A percentile compares a stretch with the other conserved stretches of the same genome.
phyloP scores from a whole-genome alignment of 2,888 invertebrate species.

The Homarus gammarus region DNA sequence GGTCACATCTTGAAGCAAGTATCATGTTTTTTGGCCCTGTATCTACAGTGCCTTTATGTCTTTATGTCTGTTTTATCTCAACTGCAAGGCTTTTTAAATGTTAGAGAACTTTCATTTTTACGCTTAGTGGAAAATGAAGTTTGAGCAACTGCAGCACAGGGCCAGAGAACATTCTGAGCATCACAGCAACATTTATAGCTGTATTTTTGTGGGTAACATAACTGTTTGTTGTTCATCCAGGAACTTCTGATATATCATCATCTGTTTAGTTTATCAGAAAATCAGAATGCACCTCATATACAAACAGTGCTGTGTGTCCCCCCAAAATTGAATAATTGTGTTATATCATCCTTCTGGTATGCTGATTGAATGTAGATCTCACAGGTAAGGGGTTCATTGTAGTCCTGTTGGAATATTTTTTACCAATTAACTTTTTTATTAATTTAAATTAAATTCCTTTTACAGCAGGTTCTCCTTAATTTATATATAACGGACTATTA shows the following conservation, averaged over 20 bases:
- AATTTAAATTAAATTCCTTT: neutral
- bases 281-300: slow-evolving; percentile 31
- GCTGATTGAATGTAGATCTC: neutral
- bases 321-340: neutral
- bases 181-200: slow-evolving; percentile 48
- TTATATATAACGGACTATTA: slow-evolving; percentile 3
- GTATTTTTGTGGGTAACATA: slow-evolving; percentile 65
- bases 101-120: slow-evolving; percentile 58
- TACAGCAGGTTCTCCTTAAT: neutral
- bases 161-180: slow-evolving; percentile 64
- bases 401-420: neutral
- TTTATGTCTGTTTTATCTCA: slow-evolving; percentile 51
- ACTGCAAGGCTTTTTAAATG: slow-evolving; percentile 62
- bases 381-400: neutral
- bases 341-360: neutral
- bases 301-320: slow-evolving; percentile 49
- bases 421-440: neutral
- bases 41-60: slow-evolving; percentile 68
- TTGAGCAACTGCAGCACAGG: slow-evolving; percentile 67
- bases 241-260: slow-evolving; percentile 40
- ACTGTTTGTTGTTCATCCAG: slow-evolving; percentile 22
- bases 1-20: slow-evolving; percentile 50
- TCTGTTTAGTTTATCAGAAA: slow-evolving; percentile 21
- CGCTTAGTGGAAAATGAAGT: slow-evolving; percentile 31
- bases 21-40: slow-evolving; percentile 68